Evolutionary conservation across 2,113 vertebrate species (phyloP), one percentile per base, ranked within the genome.

Genomic region (Ciconia maguari): DNA sequence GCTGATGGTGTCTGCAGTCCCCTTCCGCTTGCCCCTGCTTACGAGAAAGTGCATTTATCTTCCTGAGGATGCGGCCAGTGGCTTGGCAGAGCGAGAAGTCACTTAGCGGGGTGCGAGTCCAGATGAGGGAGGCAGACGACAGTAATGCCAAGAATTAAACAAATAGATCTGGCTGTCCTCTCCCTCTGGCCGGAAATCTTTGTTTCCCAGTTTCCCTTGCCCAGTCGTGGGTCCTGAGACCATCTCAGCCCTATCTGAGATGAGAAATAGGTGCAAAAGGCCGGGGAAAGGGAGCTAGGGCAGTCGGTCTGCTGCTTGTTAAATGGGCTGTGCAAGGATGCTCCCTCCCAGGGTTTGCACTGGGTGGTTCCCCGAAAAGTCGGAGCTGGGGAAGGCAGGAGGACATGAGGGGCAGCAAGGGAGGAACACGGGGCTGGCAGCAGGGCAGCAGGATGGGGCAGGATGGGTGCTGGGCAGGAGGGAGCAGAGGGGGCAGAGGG

Each of bases 401-500:
- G 51, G 54, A 24, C 46, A 32, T 49, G 19, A 51, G 27, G 42
- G 25, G 38, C 18, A 25, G 58, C 49, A 27, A 44, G 16, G 44
- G 17, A 84, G 54, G 52, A 32, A 8, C 0, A 2, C 0, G 2
- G 29, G 32, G 9, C 42, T 0, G 1, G 16, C 20, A 62, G 34
- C 46, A 19, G 58, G 2, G 2, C 16, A 7, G 38, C 1, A 2
- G 29, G 30, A 36, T 0, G 7, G 38, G 42, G 41, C 36, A 52
- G 51, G 38, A 25, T 5, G 46, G 29, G 16, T 38, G 29, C 13
- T 34, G 49, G 32, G 24, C 5, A 4, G 55, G 36, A 61, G 34
- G 36, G 20, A 46, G 22, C 4, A 2, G 21, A 34, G n/a, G 2
- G 19, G 11, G 17, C 15, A 32, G 34, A 25, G 32, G 38, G 14